These are phyloP conservation scores for Engraulis encrasicolus DNA, from an alignment of 2,113 vertebrate species.

Conservation along the genomic window DNA sequence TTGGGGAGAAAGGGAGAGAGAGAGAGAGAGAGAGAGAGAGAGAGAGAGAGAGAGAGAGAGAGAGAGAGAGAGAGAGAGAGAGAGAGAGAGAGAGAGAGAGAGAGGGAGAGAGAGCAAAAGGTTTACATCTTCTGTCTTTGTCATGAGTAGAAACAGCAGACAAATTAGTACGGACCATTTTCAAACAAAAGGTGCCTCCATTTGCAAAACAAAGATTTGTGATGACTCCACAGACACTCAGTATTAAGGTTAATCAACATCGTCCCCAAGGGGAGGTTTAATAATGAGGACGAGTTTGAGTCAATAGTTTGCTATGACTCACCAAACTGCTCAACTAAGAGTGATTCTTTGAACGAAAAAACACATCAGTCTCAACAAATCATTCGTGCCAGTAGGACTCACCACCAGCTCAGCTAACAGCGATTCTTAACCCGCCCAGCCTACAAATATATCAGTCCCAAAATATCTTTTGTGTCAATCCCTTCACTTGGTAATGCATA, in stretches of 20 bases:
- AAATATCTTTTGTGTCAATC: too few species aligned
- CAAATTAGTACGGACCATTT: background rate
- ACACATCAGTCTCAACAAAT: too few species aligned
- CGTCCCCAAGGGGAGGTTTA: background rate
- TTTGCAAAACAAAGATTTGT: background rate
- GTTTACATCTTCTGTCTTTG: background rate
- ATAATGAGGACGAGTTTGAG: background rate
- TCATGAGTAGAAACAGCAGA: background rate
- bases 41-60: slow-evolving; percentile 58
- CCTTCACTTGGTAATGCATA: too few species aligned
- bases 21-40: slow-evolving; percentile 58
- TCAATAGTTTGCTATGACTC: too few species aligned
- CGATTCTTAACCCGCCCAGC: too few species aligned
- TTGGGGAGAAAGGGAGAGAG: slow-evolving; percentile 59
- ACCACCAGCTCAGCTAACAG: too few species aligned
- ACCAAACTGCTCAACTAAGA: too few species aligned
- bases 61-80: slow-evolving; percentile 58
- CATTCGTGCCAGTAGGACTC: too few species aligned
- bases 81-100: slow-evolving; percentile 59
- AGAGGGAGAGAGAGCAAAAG: slow-evolving; percentile 54
- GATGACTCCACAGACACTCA: background rate
- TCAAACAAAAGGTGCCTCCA: background rate
- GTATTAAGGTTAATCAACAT: background rate
- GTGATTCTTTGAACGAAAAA: too few species aligned
- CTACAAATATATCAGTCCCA: too few species aligned